Evolutionary conservation across 2,888 invertebrate species (phyloP), one percentile per base, ranked within the genome.

Genomic region (Glyphotaelius pellucidus): DNA sequence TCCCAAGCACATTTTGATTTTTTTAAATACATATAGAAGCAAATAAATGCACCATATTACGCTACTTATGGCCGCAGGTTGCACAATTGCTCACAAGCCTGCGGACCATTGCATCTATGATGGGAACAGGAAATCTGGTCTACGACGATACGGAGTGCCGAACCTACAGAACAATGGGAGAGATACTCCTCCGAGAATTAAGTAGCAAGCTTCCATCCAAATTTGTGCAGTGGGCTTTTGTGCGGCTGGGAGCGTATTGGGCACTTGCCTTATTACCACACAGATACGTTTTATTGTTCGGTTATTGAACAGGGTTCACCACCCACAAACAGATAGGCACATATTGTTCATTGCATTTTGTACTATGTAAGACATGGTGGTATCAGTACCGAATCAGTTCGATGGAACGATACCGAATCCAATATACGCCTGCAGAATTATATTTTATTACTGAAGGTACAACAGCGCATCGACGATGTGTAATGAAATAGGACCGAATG

Each of bases 121-220:
- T n/a, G 83, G 35, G 38, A 35, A 25, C 9, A 35, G 83, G 83
- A 83, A n/a, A 38, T 83, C 83, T 83, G 83, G 83, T 32, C 83
- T n/a, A 32, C 15, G 83, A 83, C 83, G 83, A 83, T 83, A 83
- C 32, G 25, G 35, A 83, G 35, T 19, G 35, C 83, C 35, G 35
- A 30, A 32, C 83, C 35, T 19, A 25, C 25, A 2, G 81, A 31
- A 35, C 35, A 32, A 25, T 32, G 15, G 32, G 83, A 83, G 19
- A 25, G 83, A 32, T 83, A 38, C 35, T 83, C 35, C 35, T 38
- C 83, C 2, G 83, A 83, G 83, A 83, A 32, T 32, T 83, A 38
- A 83, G 35, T 38, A 83, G 35, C 25, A 32, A 31, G 9, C 67
- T 25, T 67, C 67, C 25, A 67, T 67, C 7, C 67, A 67, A 67